Percentiles rank a stretch among this genome's conserved stretches.
These are phyloP conservation scores for Chalcosyrphus nemorum DNA, from an alignment of 2,888 invertebrate genomes.

Conservation along the genomic window DNA sequence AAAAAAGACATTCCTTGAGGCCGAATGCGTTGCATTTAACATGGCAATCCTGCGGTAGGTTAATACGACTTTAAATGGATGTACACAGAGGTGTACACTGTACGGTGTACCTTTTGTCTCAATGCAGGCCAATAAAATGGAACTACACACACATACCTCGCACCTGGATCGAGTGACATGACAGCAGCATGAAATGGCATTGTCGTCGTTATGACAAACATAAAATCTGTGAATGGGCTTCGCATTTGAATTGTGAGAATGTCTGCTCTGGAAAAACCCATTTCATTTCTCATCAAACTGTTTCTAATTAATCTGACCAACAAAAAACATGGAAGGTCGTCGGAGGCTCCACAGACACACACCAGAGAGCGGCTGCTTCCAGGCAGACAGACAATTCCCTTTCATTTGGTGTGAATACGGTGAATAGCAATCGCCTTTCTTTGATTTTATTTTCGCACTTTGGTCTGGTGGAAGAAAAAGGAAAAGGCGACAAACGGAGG, in stretches of 20 bases:
- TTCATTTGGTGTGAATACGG: not conserved
- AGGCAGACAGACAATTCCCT: not conserved
- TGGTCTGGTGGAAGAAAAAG: not conserved
- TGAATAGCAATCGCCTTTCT: too few relatives aligned
- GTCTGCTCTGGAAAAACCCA: constrained; percentile 50
- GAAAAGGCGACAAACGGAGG: not conserved
- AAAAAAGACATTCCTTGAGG: constrained; percentile 25
- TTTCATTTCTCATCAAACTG: constrained; percentile 45
- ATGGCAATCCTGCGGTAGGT: constrained; percentile 40
- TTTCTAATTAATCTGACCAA: constrained; percentile 50
- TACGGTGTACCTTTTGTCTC: constrained; percentile 29
- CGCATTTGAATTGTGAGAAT: constrained; percentile 16
- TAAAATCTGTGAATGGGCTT: constrained; percentile 28
- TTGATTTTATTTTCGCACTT: not conserved
- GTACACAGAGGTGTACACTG: not conserved
- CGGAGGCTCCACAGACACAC: constrained; percentile 1
- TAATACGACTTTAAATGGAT: constrained; percentile 50
- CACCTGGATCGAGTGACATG: constrained; percentile 28
- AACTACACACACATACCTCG: constrained; percentile 34
- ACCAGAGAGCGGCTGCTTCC: not conserved
- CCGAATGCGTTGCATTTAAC: constrained; percentile 33
- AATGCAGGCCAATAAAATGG: constrained; percentile 15
- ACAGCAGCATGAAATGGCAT: constrained; percentile 20
- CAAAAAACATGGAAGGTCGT: constrained; percentile 29
- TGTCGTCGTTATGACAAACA: constrained; percentile 24